Conservation (phyloP, 1,140 invertebrate species). For the Trichonephila inaurata region DNA sequence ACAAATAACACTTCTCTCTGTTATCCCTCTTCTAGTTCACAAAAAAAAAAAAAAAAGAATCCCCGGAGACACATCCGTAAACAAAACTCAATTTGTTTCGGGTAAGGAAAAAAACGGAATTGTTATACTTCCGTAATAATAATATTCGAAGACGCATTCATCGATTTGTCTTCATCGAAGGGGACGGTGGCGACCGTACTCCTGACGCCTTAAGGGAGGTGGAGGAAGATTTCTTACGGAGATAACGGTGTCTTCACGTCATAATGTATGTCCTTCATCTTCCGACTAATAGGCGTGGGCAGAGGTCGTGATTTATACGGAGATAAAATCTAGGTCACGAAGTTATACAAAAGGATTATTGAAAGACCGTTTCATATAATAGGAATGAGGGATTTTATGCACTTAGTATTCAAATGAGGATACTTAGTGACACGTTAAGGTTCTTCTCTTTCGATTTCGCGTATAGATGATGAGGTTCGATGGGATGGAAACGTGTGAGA, state of each 20-base stretch:
- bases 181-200: not conserved
- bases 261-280: slow-evolving; percentile 35
- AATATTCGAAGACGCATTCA: slow-evolving; percentile 15
- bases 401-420: not conserved
- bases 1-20: slow-evolving; percentile 1
- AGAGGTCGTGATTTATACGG: slow-evolving; percentile 31
- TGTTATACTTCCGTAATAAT: not conserved
- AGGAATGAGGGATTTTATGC: not conserved
- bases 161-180: not conserved
- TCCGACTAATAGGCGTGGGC: slow-evolving; percentile 38
- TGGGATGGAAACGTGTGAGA: too few species aligned
- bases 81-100: slow-evolving; percentile 26
- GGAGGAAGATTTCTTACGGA: slow-evolving; percentile 22
- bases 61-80: not conserved
- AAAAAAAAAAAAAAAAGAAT: not conserved
- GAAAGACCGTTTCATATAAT: slow-evolving; percentile 38
- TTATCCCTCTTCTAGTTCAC: not conserved
- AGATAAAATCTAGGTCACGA: slow-evolving; percentile 54
- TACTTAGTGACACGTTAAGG: not conserved
- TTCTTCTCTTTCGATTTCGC: too few species aligned
- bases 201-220: slow-evolving; percentile 33
- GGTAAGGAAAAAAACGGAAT: not conserved
- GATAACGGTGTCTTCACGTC: slow-evolving; percentile 44
- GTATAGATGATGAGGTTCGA: too few species aligned
- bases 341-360: slow-evolving; percentile 58